phyloP scores from a whole-genome alignment of 2,113 vertebrate genomes.

The Mobula hypostoma region DNA sequence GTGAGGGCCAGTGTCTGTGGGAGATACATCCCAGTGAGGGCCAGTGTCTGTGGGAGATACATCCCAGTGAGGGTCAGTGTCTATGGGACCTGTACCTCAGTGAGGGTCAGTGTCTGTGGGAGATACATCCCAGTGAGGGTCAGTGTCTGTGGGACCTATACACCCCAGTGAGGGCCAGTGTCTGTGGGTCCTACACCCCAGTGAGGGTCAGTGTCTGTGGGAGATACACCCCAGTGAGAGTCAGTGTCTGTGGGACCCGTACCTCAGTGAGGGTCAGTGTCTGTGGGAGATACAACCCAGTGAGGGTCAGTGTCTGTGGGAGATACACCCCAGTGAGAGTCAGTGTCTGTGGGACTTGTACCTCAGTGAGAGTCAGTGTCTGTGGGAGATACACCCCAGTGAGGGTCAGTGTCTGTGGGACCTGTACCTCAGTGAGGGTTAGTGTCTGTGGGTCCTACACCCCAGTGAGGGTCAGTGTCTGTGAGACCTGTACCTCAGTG shows the following conservation, averaged over 20 bases:
- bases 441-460: neutral
- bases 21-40: neutral
- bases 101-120: neutral
- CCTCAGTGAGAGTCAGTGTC: neutral
- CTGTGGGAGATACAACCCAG: neutral
- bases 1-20: neutral
- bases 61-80: neutral
- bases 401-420: neutral
- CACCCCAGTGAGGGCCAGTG: neutral
- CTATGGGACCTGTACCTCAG: neutral
- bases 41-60: neutral
- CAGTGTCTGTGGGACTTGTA: neutral
- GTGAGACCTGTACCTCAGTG: neutral
- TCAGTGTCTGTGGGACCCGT: neutral
- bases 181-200: neutral
- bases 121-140: neutral
- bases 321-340: neutral
- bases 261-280: too few relatives aligned
- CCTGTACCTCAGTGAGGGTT: too few relatives aligned
- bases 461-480: neutral
- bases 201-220: neutral
- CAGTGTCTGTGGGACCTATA: neutral
- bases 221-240: neutral
- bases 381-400: neutral
- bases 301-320: neutral